Base-by-base conservation (phyloP, 2,888 invertebrate genomes). In the Anoplius nigerrimus region DNA sequence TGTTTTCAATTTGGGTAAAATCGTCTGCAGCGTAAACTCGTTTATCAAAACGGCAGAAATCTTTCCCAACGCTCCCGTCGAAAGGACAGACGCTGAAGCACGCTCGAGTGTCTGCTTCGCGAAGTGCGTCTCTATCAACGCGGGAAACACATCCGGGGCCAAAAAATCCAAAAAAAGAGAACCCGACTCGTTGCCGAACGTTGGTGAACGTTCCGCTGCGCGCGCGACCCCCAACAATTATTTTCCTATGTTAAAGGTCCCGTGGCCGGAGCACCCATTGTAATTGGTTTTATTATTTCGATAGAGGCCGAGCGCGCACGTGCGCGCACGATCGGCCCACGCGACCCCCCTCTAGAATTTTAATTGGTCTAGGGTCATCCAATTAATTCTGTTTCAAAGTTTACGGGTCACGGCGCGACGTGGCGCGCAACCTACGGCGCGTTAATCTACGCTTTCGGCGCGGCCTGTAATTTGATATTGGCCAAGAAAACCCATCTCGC, bases 271-370 rank as follows among this genome's bases (percentile, higher is more conserved):
- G 16, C 16, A 34, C 34, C 11, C 42, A 43, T 56, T 64, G 53
- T 72, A 76, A 74, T 76, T 72, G 66, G 53, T 71, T 76, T 67
- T 69, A 74, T 76, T 76, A 69, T 67, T 24, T 52, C 4, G 5
- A 45, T 13, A 43, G 11, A 34, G 34, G 34, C 34, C n/a, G 11
- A 34, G 11, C 34, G 34, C 11, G 11, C 11, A 6, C 11, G 34
- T 6, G 34, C 34, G 34, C 34, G 6, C 24, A 34, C 34, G 34
- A 34, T 34, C 34, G 34, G 34, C 51, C 48, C 51, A 16, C 56
- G 57, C 62, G 34, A 67, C 64, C 56, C 70, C 48, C n/a, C n/a
- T n/a, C 64, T 55, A 55, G 69, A 71, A 75, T 77, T 77, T 77
- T 77, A 78, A 78, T 75, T 75, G 75, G 71, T 64, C 27, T 48